Conservation (phyloP, 92 coral and sea anemone species). For the Heteractis magnifica region DNA sequence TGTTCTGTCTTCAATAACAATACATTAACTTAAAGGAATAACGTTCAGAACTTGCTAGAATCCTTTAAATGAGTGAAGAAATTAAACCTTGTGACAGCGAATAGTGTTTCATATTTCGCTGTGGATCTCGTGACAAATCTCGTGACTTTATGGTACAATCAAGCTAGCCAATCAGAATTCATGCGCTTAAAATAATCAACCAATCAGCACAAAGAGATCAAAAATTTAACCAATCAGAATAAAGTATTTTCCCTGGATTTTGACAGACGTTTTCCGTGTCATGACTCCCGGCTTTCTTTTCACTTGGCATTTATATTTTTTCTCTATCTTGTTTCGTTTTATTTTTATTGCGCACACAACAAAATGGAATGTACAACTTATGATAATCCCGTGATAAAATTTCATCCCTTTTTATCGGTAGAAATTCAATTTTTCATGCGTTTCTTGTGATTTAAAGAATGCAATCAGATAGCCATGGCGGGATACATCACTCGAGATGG, state of each 20-base stretch:
- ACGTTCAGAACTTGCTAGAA: not conserved
- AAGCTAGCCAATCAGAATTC: constrained; percentile 42
- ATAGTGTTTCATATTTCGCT: constrained; percentile 17
- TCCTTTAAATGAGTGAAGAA: not conserved
- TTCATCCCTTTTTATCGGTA: not conserved
- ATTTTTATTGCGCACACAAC: not conserved
- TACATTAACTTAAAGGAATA: not conserved
- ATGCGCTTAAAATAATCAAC: constrained; percentile 1
- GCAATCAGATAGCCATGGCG: no score
- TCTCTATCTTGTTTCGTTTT: not conserved
- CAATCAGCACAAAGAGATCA: constrained; percentile 15
- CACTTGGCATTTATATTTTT: not conserved
- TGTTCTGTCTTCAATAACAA: not conserved
- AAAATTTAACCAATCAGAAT: constrained; percentile 4
- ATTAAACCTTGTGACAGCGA: not conserved
- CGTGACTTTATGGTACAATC: constrained; percentile 37
- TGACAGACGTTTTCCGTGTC: constrained; percentile 2
- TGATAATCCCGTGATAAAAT: constrained; percentile 2
- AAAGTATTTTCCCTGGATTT: constrained; percentile 11
- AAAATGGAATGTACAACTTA: not conserved
- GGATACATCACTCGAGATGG: no score
- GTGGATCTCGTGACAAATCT: constrained; percentile 55
- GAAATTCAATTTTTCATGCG: no score
- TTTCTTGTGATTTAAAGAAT: no score
- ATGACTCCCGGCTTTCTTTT: not conserved